These are phyloP conservation scores for Philonicus albiceps DNA, from an alignment of 2,888 invertebrate species.

Conservation along the genomic window DNA sequence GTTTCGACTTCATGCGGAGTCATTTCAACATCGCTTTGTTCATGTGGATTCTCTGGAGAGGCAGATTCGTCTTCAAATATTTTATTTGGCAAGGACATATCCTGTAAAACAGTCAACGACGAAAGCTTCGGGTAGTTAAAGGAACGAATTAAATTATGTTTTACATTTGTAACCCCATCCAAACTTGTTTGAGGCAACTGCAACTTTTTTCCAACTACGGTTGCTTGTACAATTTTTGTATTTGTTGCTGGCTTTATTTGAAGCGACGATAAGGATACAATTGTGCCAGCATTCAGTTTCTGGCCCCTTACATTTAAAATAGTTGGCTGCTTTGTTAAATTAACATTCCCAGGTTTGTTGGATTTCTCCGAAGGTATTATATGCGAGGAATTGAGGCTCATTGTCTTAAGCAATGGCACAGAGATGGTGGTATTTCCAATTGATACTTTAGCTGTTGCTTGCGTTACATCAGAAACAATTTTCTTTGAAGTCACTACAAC, in stretches of 20 bases:
- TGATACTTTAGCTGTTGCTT: constrained; percentile 66
- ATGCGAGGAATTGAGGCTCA: constrained; percentile 55
- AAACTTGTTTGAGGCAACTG: constrained; percentile 53
- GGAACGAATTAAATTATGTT: constrained; percentile 50
- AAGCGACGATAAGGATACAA: constrained; percentile 60
- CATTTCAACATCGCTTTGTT: constrained; percentile 19
- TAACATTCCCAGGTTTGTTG: constrained; percentile 54
- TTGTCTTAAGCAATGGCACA: constrained; percentile 59
- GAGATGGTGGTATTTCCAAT: constrained; percentile 63
- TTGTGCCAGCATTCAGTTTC: constrained; percentile 58
- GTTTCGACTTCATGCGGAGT: constrained; percentile 30
- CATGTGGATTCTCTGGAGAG: constrained; percentile 65
- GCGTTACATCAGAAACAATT: constrained; percentile 67
- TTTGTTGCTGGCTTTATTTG: constrained; percentile 59
- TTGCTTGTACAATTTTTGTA: constrained; percentile 64
- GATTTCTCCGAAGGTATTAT: constrained; percentile 50
- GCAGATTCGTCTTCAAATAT: constrained; percentile 74
- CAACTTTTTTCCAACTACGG: constrained; percentile 59
- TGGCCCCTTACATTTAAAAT: constrained; percentile 56
- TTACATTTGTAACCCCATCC: constrained; percentile 64
- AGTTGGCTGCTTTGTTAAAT: constrained; percentile 55
- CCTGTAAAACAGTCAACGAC: constrained; percentile 66
- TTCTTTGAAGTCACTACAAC: constrained; percentile 64
- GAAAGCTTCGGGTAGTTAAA: constrained; percentile 65
- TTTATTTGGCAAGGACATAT: constrained; percentile 70